Percentiles rank a stretch among this genome's conserved stretches.
Conservation (phyloP, 2,113 vertebrate genomes). For the Amphiprion percula region DNA sequence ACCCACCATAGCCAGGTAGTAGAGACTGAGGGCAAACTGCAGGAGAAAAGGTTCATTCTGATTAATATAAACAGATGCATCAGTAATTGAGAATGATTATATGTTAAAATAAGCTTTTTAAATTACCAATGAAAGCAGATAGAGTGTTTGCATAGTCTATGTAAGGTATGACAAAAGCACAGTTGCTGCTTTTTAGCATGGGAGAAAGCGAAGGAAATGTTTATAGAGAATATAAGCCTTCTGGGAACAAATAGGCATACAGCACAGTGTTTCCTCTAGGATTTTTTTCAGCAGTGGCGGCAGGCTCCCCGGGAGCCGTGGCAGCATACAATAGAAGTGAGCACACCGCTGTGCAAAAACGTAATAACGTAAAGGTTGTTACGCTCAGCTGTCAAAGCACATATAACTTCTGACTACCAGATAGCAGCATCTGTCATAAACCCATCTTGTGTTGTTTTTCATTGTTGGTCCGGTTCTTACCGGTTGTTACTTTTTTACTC, state of each 20-base stretch:
- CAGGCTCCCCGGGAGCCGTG: no score
- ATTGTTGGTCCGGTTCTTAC: neutral
- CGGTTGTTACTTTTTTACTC: no score
- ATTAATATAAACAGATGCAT: neutral
- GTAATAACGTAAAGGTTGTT: neutral
- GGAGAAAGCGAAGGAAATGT: slow-evolving; percentile 3
- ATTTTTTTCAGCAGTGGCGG: no score
- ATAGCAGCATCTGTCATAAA: slow-evolving; percentile 27
- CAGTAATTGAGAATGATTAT: neutral
- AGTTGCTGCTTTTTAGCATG: neutral
- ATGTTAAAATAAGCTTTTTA: neutral
- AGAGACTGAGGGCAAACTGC: slow-evolving; percentile 79
- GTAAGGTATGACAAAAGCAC: neutral
- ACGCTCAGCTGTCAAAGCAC: slow-evolving; percentile 10
- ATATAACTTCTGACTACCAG: slow-evolving; percentile 10
- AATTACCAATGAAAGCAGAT: neutral
- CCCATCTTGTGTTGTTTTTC: slow-evolving; percentile 14
- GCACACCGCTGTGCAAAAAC: no score
- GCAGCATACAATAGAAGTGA: no score
- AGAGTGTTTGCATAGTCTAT: neutral
- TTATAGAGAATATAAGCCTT: neutral
- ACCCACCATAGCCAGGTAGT: slow-evolving; percentile 84
- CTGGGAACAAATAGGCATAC: no score
- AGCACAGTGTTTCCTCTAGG: no score
- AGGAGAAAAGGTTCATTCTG: neutral